Conservation (phyloP, 1,140 invertebrate genomes). For the Pseudomyrmex pallidus region DNA sequence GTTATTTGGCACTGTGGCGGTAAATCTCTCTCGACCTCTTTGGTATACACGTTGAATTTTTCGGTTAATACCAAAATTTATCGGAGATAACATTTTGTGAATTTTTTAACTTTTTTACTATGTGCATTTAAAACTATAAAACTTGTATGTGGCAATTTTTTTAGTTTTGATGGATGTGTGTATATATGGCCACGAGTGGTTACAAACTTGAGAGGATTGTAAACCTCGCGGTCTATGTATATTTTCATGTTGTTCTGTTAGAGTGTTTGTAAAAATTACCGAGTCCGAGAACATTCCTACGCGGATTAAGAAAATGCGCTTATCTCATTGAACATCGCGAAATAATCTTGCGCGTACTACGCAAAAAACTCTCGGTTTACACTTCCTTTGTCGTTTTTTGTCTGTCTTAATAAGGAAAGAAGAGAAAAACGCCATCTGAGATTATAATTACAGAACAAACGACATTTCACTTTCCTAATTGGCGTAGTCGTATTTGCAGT, state of each 20-base stretch:
- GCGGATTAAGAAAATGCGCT: neutral
- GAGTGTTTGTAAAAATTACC: constrained; percentile 31
- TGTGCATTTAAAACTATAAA: constrained; percentile 38
- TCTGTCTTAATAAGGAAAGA: constrained; percentile 46
- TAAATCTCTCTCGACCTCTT: neutral
- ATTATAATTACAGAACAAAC: constrained; percentile 48
- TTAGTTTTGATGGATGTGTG: constrained; percentile 6
- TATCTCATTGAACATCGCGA: constrained; percentile 33
- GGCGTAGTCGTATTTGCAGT: constrained; percentile 24
- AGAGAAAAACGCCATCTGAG: constrained; percentile 34
- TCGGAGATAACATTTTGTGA: constrained; percentile 30
- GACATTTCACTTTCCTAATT: constrained; percentile 53
- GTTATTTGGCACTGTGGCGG: constrained; percentile 1
- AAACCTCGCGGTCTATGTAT: constrained; percentile 28
- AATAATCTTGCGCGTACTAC: constrained; percentile 36
- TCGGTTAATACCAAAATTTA: neutral
- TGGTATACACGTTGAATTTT: neutral
- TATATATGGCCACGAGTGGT: constrained; percentile 25
- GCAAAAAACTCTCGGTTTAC: constrained; percentile 41
- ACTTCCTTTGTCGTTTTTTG: constrained; percentile 42
- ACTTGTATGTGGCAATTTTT: constrained; percentile 31
- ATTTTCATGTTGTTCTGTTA: constrained; percentile 1
- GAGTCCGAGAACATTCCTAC: constrained; percentile 3
- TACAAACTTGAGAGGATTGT: constrained; percentile 4
- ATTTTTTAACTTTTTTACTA: constrained; percentile 20